Evolutionary conservation across 2,797 vertebrate genomes (phyloP).

Genomic region (Bradypus variegatus): DNA sequence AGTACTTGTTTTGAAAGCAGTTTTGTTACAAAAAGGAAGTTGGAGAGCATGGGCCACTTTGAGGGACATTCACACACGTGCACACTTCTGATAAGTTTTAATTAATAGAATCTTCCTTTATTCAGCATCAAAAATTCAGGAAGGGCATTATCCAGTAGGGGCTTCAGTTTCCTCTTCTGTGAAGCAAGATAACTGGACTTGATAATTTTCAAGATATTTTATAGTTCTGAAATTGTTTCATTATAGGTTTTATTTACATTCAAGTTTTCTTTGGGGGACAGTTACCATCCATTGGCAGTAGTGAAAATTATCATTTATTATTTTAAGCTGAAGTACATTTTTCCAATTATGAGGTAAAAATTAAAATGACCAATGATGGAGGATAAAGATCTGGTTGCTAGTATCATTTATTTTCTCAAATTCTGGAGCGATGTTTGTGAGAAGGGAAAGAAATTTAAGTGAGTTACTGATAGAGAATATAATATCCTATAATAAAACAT

Average conservation of each 20-base stretch:
- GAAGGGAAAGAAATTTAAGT: not conserved
- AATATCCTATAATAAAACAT: not conserved
- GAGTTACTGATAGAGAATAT: not conserved
- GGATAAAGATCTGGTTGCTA: not conserved
- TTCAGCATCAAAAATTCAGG: not conserved
- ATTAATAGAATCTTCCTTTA: not conserved
- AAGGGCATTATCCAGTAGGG: not conserved
- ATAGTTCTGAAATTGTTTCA: slow-evolving; percentile 4
- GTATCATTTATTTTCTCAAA: not conserved
- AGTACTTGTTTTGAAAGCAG: not conserved
- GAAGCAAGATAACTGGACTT: slow-evolving; percentile 10
- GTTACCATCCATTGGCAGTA: not conserved
- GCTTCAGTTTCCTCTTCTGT: not conserved
- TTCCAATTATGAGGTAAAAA: slow-evolving; percentile 20
- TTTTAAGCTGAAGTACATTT: slow-evolving; percentile 22
- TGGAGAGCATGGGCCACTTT: not conserved
- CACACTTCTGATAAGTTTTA: not conserved
- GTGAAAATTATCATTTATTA: slow-evolving; percentile 13
- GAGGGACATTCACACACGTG: not conserved
- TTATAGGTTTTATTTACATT: not conserved
- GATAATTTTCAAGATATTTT: not conserved
- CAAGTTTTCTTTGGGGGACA: not conserved
- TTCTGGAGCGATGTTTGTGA: slow-evolving; percentile 8
- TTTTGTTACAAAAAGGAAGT: not conserved
- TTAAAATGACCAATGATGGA: not conserved